phyloP scores from a whole-genome alignment of 2,113 vertebrate genomes.

The Plecotus auritus region DNA sequence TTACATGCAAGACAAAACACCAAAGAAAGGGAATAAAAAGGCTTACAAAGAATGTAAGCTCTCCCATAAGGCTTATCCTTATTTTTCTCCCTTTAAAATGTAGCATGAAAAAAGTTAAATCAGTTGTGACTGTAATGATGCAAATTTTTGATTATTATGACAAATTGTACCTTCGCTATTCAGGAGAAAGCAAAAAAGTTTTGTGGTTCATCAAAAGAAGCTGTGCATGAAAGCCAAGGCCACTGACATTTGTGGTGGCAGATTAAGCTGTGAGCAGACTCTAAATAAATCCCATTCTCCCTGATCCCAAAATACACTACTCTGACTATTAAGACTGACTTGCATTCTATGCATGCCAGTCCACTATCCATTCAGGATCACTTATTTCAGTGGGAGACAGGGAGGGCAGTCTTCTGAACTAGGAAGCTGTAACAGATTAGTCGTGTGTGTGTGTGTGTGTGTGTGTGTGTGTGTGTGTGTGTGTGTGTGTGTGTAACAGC shows the following conservation, averaged over 20 bases:
- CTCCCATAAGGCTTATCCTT: conserved; percentile 54
- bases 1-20: conserved; percentile 56
- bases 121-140: conserved; percentile 20
- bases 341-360: conserved; percentile 70
- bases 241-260: conserved; percentile 62
- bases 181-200: conserved; percentile 42
- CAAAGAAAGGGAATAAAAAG: conserved; percentile 61
- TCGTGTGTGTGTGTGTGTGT: not conserved
- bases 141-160: conserved; percentile 60
- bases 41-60: conserved; percentile 60
- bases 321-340: conserved; percentile 71
- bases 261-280: conserved; percentile 78
- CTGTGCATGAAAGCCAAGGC: conserved; percentile 35
- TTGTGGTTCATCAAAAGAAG: conserved; percentile 56
- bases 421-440: conserved; percentile 51
- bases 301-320: conserved; percentile 62
- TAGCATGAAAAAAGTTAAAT: conserved; percentile 58
- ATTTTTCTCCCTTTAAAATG: conserved; percentile 47
- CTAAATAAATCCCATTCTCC: conserved; percentile 71
- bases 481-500: not conserved
- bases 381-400: conserved; percentile 68
- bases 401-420: conserved; percentile 57
- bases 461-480: not conserved
- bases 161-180: conserved; percentile 61
- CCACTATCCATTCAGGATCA: conserved; percentile 64